Evolutionary conservation across 2,797 vertebrate genomes (phyloP).

Genomic region (Sebastes aleutianus): DNA sequence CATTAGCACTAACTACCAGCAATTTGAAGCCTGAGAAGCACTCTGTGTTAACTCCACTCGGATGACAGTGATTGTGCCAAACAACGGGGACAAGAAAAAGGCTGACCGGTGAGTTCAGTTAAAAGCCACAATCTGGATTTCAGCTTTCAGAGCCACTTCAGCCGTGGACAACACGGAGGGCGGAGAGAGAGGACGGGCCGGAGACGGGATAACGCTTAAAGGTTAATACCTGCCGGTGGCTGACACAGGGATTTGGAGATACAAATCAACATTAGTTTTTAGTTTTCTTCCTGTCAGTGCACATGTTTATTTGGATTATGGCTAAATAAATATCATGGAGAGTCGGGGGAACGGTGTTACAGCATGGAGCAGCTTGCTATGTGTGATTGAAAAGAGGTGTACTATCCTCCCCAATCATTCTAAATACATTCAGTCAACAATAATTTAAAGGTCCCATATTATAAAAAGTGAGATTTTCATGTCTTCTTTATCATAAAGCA

Average conservation of each 20-base stretch:
- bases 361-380: constrained; percentile 37
- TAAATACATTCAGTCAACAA: not conserved
- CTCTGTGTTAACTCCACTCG: constrained; percentile 23
- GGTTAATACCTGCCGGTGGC: constrained; percentile 55
- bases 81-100: not conserved
- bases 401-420: not conserved
- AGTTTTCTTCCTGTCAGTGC: constrained; percentile 19
- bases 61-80: constrained; percentile 16
- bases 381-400: constrained; percentile 22
- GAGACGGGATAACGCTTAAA: constrained; percentile 39
- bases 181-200: not conserved
- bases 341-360: constrained; percentile 48
- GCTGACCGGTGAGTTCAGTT: constrained; percentile 16
- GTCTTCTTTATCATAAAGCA: too few species aligned
- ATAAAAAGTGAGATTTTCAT: too few species aligned
- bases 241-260: constrained; percentile 47
- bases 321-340: constrained; percentile 66
- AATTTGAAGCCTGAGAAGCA: constrained; percentile 43
- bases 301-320: constrained; percentile 68
- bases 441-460: too few species aligned
- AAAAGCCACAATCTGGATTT: constrained; percentile 27
- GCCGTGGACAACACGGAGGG: constrained; percentile 8
- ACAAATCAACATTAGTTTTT: constrained; percentile 48
- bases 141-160: constrained; percentile 11
- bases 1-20: constrained; percentile 58